These are phyloP conservation scores for Aphis gossypii DNA, from an alignment of 1,140 invertebrate genomes.

Conservation along the genomic window DNA sequence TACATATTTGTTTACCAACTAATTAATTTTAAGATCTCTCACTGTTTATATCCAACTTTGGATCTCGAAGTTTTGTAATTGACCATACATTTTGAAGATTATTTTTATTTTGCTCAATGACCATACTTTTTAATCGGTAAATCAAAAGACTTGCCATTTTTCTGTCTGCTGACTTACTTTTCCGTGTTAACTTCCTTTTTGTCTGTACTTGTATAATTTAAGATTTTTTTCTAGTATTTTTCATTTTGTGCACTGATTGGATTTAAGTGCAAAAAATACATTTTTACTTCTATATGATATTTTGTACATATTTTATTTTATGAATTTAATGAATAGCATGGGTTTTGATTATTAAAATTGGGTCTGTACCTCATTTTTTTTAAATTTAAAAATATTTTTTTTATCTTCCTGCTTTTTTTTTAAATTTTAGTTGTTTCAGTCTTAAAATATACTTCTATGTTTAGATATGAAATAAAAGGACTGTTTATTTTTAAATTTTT, in stretches of 20 bases:
- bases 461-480: slow-evolving; percentile 56
- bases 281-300: slow-evolving; percentile 21
- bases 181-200: slow-evolving; percentile 43
- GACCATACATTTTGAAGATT: slow-evolving; percentile 29
- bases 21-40: slow-evolving; percentile 55
- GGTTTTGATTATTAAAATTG: slow-evolving; percentile 47
- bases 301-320: slow-evolving; percentile 31
- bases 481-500: slow-evolving; percentile 45
- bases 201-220: slow-evolving; percentile 57
- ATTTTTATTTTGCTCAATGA: slow-evolving; percentile 50
- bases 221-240: slow-evolving; percentile 42
- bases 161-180: not conserved
- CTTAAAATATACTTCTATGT: slow-evolving; percentile 50
- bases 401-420: slow-evolving; percentile 6
- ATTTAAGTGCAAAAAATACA: slow-evolving; percentile 7
- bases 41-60: slow-evolving; percentile 35
- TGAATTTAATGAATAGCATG: slow-evolving; percentile 11
- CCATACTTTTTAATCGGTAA: slow-evolving; percentile 38
- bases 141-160: slow-evolving; percentile 53
- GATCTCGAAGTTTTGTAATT: slow-evolving; percentile 37
- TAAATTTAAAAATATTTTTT: slow-evolving; percentile 36
- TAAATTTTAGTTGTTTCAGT: slow-evolving; percentile 20
- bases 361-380: slow-evolving; percentile 43
- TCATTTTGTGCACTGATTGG: slow-evolving; percentile 33
- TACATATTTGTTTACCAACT: slow-evolving; percentile 41